Base-by-base conservation (phyloP, 2,797 vertebrate species). In the Euphonia xanthogaster region DNA sequence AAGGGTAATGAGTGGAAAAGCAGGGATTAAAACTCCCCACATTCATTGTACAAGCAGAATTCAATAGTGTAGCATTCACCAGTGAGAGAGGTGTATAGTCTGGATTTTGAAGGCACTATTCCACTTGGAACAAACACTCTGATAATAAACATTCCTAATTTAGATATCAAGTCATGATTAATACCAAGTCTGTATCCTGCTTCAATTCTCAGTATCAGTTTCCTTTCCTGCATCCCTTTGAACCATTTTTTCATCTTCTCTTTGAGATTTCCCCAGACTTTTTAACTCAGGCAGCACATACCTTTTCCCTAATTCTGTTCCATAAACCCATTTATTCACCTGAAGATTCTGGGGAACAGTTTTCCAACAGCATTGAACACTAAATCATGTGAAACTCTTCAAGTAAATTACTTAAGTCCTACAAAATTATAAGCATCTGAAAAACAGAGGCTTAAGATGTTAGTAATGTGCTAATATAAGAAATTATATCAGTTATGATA, bases 1-100 rank as follows among this genome's bases (percentile, higher is more conserved):
- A 94, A 84, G 66, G 40, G 16, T 68, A 72, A 88, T 66, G 78
- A 93, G 68, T 78, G 58, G 75, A 93, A 94, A 88, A 88, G 39
- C 2, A 6, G 33, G 35, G 39, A 80, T 90, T 86, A 83, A 77
- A 83, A 33, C 1, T 20, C 9, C 35, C 33, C 21, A 65, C 21
- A 44, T 57, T 78, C 31, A 51, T 27, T 74, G 62, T 83, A 80
- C 23, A 62, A 83, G 35, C 13, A 81, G 70, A 86, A 86, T 37
- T 84, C 28, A 66, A 19, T 28, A 63, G 37, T 4, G 10, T 37
- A 50, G 35, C 0, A 1, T 81, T 18, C 54, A 61, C 35, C 50
- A 39, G 39, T 57, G 30, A 66, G 42, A 80, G 23, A 88, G 44
- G 45, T 65, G 23, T 65, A 86, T 51, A 65, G 16, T 33, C 16